Percentiles rank a stretch among this genome's conserved stretches.
Evolutionary conservation across 2,888 invertebrate species (phyloP).

Genomic region (Spodoptera littoralis): DNA sequence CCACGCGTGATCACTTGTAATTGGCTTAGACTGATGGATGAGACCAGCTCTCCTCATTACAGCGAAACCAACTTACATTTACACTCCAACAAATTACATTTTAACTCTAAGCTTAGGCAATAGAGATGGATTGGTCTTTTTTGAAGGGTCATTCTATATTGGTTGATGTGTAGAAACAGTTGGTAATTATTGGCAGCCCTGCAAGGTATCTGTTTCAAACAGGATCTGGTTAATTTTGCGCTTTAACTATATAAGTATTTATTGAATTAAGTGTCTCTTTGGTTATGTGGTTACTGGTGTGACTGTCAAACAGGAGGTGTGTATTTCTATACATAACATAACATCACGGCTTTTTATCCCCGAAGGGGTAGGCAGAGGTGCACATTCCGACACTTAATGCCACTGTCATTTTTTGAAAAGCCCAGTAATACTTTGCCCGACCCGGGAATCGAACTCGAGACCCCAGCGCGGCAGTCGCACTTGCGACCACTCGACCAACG

Average conservation of each 20-base stretch:
- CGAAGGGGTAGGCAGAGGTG: too few relatives aligned
- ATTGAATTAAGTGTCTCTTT: constrained; percentile 36
- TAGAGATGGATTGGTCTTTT: constrained; percentile 27
- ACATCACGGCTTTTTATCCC: too few relatives aligned
- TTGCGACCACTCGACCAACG: too few relatives aligned
- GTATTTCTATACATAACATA: too few relatives aligned
- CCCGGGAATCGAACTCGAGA: too few relatives aligned
- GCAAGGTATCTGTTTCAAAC: constrained; percentile 57
- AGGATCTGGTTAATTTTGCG: constrained; percentile 55
- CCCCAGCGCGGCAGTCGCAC: too few relatives aligned
- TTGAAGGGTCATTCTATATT: constrained; percentile 15
- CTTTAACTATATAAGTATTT: constrained; percentile 46
- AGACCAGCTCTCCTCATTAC: constrained; percentile 72
- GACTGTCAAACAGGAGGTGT: too few relatives aligned
- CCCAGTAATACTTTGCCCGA: too few relatives aligned
- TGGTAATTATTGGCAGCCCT: constrained; percentile 70
- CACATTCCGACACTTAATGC: too few relatives aligned
- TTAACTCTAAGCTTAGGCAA: constrained; percentile 33
- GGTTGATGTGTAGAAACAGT: constrained; percentile 60
- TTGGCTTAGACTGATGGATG: constrained; percentile 80
- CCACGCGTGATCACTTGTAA: constrained; percentile 84
- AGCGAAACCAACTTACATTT: constrained; percentile 59
- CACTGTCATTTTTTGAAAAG: too few relatives aligned
- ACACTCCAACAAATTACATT: constrained; percentile 25
- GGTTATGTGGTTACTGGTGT: too few relatives aligned